Conservation (phyloP, 2,113 vertebrate genomes). For the Zapus hudsonius region DNA sequence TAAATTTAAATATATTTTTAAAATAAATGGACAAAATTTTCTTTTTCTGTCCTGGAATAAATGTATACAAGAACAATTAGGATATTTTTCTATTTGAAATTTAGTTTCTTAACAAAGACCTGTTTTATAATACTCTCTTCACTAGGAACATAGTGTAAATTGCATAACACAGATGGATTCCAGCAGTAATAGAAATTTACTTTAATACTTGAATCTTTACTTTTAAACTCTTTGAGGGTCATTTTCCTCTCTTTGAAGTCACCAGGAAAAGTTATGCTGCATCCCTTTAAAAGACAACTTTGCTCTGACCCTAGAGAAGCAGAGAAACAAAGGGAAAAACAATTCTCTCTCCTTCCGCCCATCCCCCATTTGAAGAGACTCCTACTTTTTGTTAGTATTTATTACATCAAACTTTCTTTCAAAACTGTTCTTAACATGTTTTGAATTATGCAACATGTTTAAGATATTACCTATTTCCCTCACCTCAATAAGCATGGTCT, state of each 20-base stretch:
- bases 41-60: background rate
- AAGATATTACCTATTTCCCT: slow-evolving; percentile 51
- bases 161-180: background rate
- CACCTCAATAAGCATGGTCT: slow-evolving; percentile 51
- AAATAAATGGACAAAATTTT: slow-evolving; percentile 27
- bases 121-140: background rate
- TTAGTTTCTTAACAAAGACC: background rate
- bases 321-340: background rate
- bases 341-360: background rate
- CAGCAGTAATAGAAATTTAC: background rate
- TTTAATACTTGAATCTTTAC: background rate
- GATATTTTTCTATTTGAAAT: slow-evolving; percentile 20
- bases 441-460: slow-evolving; percentile 61
- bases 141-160: background rate
- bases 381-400: slow-evolving; percentile 44
- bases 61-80: background rate
- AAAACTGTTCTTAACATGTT: slow-evolving; percentile 56
- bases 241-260: background rate
- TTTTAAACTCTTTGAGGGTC: background rate
- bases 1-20: too few relatives aligned
- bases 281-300: background rate
- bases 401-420: slow-evolving; percentile 49
- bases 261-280: background rate
- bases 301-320: slow-evolving; percentile 21
- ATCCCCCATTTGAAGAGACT: background rate